phyloP scores from a whole-genome alignment of 2,797 vertebrate genomes.

The Numenius phaeopus region DNA sequence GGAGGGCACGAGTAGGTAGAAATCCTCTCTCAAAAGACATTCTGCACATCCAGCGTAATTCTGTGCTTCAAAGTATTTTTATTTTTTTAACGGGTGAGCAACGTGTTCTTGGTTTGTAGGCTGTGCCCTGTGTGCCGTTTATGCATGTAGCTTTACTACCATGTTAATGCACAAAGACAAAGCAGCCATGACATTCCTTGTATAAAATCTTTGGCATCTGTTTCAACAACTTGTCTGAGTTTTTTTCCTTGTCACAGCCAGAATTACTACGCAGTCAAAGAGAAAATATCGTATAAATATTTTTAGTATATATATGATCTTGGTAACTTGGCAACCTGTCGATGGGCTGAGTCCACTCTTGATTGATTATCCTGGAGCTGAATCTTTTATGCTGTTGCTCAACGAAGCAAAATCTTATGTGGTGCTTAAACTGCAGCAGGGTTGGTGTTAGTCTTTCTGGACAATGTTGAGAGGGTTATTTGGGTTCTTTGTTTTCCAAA shows the following conservation, averaged over 20 bases:
- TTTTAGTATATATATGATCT: neutral
- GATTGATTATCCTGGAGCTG: neutral
- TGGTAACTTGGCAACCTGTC: neutral
- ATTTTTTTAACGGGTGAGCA: constrained; percentile 66
- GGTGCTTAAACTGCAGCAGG: neutral
- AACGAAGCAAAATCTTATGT: neutral
- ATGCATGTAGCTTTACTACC: constrained; percentile 71
- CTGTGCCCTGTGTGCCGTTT: constrained; percentile 54
- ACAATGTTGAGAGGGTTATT: neutral
- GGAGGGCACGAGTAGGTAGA: constrained; percentile 14
- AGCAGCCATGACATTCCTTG: constrained; percentile 68
- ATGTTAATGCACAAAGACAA: constrained; percentile 72
- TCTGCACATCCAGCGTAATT: constrained; percentile 45
- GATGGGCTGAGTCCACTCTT: neutral
- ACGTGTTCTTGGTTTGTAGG: constrained; percentile 57
- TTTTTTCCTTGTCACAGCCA: neutral
- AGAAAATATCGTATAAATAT: neutral
- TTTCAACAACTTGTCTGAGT: constrained; percentile 45
- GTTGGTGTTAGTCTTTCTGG: neutral
- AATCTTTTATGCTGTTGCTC: neutral
- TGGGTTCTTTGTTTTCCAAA: neutral
- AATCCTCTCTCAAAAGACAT: constrained; percentile 32
- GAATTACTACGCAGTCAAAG: neutral
- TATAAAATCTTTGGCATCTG: constrained; percentile 69
- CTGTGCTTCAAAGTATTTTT: constrained; percentile 65